phyloP scores from a whole-genome alignment of 1,140 invertebrate species.

The Trichomalopsis sarcophagae region DNA sequence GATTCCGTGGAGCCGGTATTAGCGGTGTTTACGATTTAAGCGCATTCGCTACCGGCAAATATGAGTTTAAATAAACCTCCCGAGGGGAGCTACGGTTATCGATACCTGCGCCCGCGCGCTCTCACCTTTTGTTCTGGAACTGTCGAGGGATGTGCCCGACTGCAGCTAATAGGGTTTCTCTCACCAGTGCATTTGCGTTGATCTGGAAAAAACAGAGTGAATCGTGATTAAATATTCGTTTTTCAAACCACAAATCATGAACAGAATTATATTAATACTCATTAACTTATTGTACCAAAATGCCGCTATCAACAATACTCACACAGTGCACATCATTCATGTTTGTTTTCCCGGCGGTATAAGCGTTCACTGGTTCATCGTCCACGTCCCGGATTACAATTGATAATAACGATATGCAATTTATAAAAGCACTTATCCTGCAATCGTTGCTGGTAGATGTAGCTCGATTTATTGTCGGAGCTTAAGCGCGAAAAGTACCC shows the following conservation, averaged over 20 bases:
- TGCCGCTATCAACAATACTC: too few relatives aligned
- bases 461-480: not conserved
- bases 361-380: too few relatives aligned
- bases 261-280: too few relatives aligned
- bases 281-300: not conserved
- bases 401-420: not conserved
- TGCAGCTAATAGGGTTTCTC: too few relatives aligned
- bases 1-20: constrained; percentile 60
- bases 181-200: too few relatives aligned
- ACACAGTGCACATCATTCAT: too few relatives aligned
- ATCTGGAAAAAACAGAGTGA: too few relatives aligned
- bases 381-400: not conserved
- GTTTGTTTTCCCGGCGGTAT: too few relatives aligned
- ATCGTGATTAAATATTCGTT: too few relatives aligned
- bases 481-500: constrained; percentile 7
- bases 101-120: not conserved
- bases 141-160: not conserved
- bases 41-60: constrained; percentile 64
- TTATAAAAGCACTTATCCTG: not conserved
- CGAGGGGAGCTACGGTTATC: not conserved
- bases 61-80: constrained; percentile 67
- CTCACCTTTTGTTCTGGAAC: not conserved
- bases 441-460: not conserved
- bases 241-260: too few relatives aligned
- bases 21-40: constrained; percentile 69